Evolutionary conservation across 1,140 invertebrate genomes (phyloP).

Genomic region (Drosophila insularis): DNA sequence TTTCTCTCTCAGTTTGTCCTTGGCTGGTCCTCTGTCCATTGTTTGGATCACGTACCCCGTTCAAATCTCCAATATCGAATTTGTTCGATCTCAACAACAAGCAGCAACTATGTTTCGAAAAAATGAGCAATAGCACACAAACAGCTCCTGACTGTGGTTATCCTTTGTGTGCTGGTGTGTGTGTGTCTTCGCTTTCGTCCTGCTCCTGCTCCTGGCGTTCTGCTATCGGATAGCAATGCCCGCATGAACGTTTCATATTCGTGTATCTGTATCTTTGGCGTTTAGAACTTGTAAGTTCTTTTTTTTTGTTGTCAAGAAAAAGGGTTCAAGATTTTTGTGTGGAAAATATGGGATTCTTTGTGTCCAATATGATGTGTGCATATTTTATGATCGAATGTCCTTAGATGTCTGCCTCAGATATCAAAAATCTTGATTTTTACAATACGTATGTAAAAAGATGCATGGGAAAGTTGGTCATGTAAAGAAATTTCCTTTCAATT

Average conservation of each 20-base stretch:
- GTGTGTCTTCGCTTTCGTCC: conserved; percentile 17
- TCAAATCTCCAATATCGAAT: conserved; percentile 62
- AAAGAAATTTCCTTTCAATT: background rate
- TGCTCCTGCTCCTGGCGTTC: conserved; percentile 3
- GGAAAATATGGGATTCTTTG: conserved; percentile 56
- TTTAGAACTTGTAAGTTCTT: conserved; percentile 71
- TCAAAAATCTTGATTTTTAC: conserved; percentile 60
- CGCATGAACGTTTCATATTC: conserved; percentile 71
- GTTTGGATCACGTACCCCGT: conserved; percentile 67
- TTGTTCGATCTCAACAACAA: conserved; percentile 65
- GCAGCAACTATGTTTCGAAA: conserved; percentile 68
- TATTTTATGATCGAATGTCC: conserved; percentile 66
- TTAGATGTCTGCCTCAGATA: conserved; percentile 45
- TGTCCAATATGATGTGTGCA: conserved; percentile 60
- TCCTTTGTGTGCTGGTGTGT: conserved; percentile 19
- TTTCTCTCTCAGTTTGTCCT: conserved; percentile 41
- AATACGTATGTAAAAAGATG: conserved; percentile 30
- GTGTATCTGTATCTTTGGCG: conserved; percentile 58
- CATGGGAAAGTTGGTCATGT: conserved; percentile 49
- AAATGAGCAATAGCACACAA: conserved; percentile 47
- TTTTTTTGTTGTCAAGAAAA: conserved; percentile 47
- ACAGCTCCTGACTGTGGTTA: conserved; percentile 38
- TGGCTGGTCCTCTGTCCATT: conserved; percentile 60
- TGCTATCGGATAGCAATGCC: conserved; percentile 76
- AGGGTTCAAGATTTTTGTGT: conserved; percentile 69